These are phyloP conservation scores for Athetis lepigone DNA, from an alignment of 2,888 invertebrate genomes.

Conservation along the genomic window DNA sequence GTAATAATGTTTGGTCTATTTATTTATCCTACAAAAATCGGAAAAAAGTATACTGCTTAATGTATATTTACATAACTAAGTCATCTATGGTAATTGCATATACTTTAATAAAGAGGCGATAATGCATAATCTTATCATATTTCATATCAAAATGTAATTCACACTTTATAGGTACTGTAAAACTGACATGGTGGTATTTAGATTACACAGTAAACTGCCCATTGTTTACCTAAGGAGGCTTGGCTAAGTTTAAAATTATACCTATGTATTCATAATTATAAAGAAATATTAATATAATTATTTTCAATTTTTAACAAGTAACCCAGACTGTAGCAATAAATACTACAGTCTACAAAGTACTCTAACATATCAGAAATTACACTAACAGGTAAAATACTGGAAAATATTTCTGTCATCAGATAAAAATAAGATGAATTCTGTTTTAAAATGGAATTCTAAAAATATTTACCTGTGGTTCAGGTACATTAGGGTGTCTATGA, in stretches of 20 bases:
- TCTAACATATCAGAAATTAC: not conserved
- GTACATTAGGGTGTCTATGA: conserved; percentile 95
- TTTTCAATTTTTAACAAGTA: too few species aligned
- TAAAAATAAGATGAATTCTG: not conserved
- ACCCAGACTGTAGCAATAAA: too few species aligned
- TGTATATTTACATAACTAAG: not conserved
- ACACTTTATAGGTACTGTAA: conserved; percentile 14
- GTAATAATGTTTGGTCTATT: not conserved
- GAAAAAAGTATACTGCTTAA: not conserved
- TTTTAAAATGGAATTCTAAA: not conserved
- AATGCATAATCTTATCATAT: conserved; percentile 41
- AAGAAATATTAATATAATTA: too few species aligned
- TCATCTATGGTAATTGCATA: conserved; percentile 15
- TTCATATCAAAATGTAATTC: conserved; percentile 32
- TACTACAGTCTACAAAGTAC: too few species aligned
- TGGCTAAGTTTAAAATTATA: too few species aligned
- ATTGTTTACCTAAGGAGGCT: conserved; percentile 3
- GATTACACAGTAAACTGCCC: conserved; percentile 12
- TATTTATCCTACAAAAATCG: conserved; percentile 6
- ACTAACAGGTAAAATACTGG: not conserved
- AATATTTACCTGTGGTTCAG: conserved; percentile 93
- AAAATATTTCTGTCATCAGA: not conserved
- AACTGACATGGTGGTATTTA: conserved; percentile 18
- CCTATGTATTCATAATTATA: too few species aligned
- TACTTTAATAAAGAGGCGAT: conserved; percentile 29